Conservation (phyloP, 2,888 invertebrate species). For the Pandemis cinnamomeana region DNA sequence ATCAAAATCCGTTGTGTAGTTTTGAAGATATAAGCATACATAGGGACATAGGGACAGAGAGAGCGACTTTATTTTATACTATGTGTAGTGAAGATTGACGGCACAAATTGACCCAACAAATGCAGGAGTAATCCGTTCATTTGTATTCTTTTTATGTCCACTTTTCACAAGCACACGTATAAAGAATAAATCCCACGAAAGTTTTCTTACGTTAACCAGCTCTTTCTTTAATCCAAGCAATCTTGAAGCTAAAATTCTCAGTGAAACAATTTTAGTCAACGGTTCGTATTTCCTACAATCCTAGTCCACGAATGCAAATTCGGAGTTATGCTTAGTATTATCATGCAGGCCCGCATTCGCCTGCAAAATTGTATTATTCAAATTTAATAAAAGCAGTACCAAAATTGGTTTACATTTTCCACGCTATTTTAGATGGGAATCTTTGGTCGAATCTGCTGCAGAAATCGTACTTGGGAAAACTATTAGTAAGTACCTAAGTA, state of each 20-base stretch:
- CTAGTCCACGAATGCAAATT: constrained; percentile 35
- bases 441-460: background rate
- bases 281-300: constrained; percentile 13
- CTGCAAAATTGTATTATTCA: constrained; percentile 36
- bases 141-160: too few species aligned
- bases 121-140: too few species aligned
- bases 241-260: constrained; percentile 4
- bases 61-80: too few species aligned
- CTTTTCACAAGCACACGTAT: too few species aligned
- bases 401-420: constrained; percentile 25
- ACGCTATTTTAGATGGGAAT: background rate
- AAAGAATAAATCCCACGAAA: too few species aligned
- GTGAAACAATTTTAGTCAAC: constrained; percentile 10
- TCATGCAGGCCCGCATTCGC: constrained; percentile 23
- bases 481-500: background rate
- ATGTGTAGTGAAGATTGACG: too few species aligned
- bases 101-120: too few species aligned
- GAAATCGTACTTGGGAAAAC: background rate
- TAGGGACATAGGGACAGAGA: too few species aligned
- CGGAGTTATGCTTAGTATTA: constrained; percentile 33
- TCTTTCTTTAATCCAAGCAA: background rate
- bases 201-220: too few species aligned
- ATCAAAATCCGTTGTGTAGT: too few species aligned
- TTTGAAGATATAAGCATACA: too few species aligned
- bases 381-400: constrained; percentile 36